Evolutionary conservation across 2,888 invertebrate genomes (phyloP), one percentile per base, ranked within the genome.

Genomic region (Agrenia bidenticulata): DNA sequence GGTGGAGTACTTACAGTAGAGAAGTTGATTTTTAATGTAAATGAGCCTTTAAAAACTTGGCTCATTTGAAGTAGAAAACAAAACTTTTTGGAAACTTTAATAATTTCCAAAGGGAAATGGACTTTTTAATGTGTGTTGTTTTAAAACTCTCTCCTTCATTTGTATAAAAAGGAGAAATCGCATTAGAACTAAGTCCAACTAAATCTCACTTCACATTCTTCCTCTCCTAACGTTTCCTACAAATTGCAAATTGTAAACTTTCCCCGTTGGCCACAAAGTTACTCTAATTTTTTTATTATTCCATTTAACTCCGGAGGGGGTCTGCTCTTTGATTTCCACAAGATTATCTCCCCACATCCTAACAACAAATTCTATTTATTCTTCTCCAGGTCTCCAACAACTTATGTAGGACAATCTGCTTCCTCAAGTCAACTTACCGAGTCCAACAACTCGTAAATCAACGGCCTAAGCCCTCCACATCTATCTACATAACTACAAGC

Each of bases 11-110:
- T n/a, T n/a, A 32, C 32, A 32, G 32, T n/a, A n/a, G 15, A 15
- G 45, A 45, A 45, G 45, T 45, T 45, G 45, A 45, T 45, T 45
- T 45, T 45, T 45, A 45, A 45, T 45, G 45, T 45, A 45, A 45
- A 45, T 45, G 45, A 45, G 45, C 19, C 45, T 45, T 45, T 45
- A 45, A 45, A 45, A 45, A 45, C 45, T 45, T 45, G 45, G n/a
- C 45, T 45, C 45, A 45, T 45, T 45, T 45, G 45, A 45, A 45
- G 45, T 45, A 45, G 45, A 45, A 45, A 45, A 45, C 45, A 45
- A 45, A 45, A 45, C 45, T 45, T 45, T 45, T 45, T 45, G 45
- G 45, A 45, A 45, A 45, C 45, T 45, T 45, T 45, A 45, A 45
- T 45, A 45, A 45, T 45, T 45, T 45, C 45, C 45, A 45, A 45